Base-by-base conservation (phyloP, 2,888 invertebrate species). In the Drosophila differens region DNA sequence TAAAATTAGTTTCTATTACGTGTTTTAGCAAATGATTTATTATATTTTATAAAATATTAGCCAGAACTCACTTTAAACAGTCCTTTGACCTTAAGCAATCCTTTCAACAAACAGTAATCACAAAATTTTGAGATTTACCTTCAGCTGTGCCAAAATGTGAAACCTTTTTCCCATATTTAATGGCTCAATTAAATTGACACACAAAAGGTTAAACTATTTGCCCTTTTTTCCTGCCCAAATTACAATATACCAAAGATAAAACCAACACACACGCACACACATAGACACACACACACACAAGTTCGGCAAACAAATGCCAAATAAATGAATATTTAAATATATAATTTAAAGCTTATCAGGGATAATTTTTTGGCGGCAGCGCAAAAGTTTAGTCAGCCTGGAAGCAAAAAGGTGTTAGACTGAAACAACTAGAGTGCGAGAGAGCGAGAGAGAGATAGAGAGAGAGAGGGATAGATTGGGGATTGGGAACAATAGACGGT, bases 311-410 rank as follows among this genome's bases (percentile, higher is more conserved):
- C 57, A 61, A 74, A 75, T 73, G 55, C 25, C 19, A 68, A 77
- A 64, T 70, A 68, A 74, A 69, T 78, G 72, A 81, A 74, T 73
- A 83, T 74, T 81, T 70, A 79, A 81, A 86, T 74, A 76, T 74
- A 79, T 72, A 75, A 84, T 87, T 84, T 89, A 59, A 66, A 61
- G 85, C 85, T 87, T 87, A 89, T 59, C 60, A 32, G 55, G 67
- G 70, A 69, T 89, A 51, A 83, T 82, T 70, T 65, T 52, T 35
- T 66, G 52, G 44, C 57, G 33, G n/a, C 35, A 47, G 44, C 58
- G 52, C 25, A 49, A 70, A 80, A 74, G 76, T 74, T 73, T 74
- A 82, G 70, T 72, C 64, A 68, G 60, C 37, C 32, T 41, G 33
- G 25, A 28, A 54, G 70, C 65, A 57, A 67, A 63, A 57, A 39